These are phyloP conservation scores for Hirudo medicinalis DNA, from an alignment of 1,140 invertebrate species.

Conservation along the genomic window DNA sequence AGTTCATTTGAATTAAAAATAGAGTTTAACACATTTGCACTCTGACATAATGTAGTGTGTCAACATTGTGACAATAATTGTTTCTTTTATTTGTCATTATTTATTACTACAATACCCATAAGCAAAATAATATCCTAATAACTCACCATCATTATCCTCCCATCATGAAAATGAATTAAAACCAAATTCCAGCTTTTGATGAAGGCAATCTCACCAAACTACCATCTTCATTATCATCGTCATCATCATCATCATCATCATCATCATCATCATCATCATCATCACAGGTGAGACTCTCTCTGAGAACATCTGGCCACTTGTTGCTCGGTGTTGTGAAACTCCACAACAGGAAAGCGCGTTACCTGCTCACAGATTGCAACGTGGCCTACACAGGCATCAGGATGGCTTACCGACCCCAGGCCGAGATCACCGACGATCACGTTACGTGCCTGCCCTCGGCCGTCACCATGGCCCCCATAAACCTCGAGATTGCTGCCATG, in stretches of 20 bases:
- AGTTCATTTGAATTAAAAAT: no score
- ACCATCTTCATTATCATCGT: no score
- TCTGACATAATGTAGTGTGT: no score
- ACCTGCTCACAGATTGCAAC: slow-evolving; percentile 96
- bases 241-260: no score
- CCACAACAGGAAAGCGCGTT: slow-evolving; percentile 96
- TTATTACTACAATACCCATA: no score
- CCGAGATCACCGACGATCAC: slow-evolving; percentile 92
- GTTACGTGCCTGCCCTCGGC: slow-evolving; percentile 87
- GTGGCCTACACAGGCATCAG: slow-evolving; percentile 98
- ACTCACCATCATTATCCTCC: no score
- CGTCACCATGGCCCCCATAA: slow-evolving; percentile 69
- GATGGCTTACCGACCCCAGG: slow-evolving; percentile 85
- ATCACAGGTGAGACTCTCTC: slow-evolving; percentile 81
- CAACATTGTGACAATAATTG: no score
- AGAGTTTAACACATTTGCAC: no score
- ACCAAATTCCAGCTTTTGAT: no score
- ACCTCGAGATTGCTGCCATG: slow-evolving; percentile 83
- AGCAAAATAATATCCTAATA: no score
- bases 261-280: not conserved
- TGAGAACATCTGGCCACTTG: slow-evolving; percentile 95
- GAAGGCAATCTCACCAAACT: not conserved
- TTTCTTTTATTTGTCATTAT: no score
- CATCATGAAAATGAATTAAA: no score
- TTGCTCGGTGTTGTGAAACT: slow-evolving; percentile 93